phyloP scores from a whole-genome alignment of 2,113 vertebrate species.

The Cyprinodon brontotheroides region DNA sequence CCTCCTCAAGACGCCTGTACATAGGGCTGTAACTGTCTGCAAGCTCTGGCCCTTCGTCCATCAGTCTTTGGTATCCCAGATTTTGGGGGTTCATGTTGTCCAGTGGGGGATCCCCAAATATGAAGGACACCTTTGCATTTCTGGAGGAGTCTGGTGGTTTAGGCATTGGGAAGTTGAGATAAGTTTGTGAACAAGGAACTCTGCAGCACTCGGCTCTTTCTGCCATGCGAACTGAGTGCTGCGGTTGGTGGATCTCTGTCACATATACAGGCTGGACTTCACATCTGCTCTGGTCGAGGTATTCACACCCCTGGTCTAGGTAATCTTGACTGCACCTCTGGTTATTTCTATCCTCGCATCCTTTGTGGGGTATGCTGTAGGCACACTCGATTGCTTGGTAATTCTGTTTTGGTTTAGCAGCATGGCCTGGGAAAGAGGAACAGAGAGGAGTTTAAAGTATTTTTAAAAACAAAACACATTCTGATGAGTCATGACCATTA shows the following conservation, averaged over 20 bases:
- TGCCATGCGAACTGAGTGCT: conserved; percentile 79
- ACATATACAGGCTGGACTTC: conserved; percentile 88
- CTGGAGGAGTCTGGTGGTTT: conserved; percentile 89
- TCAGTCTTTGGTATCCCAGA: conserved; percentile 92
- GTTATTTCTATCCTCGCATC: conserved; percentile 84
- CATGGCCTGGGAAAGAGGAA: conserved; percentile 80
- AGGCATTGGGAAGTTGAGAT: conserved; percentile 84
- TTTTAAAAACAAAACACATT: conserved; percentile 20
- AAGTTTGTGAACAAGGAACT: conserved; percentile 78
- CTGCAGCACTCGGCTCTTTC: conserved; percentile 83
- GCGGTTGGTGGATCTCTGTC: conserved; percentile 84
- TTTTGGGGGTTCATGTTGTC: conserved; percentile 88
- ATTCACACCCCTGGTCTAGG: conserved; percentile 84
- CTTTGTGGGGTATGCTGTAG: conserved; percentile 87
- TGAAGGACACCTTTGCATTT: conserved; percentile 97
- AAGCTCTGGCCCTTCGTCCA: conserved; percentile 91
- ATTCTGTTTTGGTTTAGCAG: conserved; percentile 85
- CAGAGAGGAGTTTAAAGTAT: conserved; percentile 3
- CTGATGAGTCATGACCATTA: conserved; percentile 11
- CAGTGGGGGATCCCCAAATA: conserved; percentile 92
- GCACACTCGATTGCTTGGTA: conserved; percentile 91
- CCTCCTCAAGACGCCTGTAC: conserved; percentile 87
- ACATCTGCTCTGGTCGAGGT: conserved; percentile 80
- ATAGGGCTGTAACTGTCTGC: conserved; percentile 85
- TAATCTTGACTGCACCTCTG: conserved; percentile 85